Evolutionary conservation across 2,797 vertebrate genomes (phyloP).

Genomic region (Pipistrellus pygmaeus): DNA sequence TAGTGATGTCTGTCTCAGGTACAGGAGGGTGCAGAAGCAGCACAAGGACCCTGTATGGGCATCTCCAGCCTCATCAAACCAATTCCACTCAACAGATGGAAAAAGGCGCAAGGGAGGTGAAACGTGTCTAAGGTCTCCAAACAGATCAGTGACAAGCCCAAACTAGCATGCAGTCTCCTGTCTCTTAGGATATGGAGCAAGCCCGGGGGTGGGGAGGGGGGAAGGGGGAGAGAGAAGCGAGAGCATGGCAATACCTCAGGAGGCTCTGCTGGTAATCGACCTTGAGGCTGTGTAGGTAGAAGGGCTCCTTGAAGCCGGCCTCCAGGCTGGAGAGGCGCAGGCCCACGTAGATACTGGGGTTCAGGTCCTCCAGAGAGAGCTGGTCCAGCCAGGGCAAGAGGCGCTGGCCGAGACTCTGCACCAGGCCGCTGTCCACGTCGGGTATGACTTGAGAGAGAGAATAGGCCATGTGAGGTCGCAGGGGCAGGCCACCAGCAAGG

Average conservation of each 20-base stretch:
- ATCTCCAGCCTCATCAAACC: background rate
- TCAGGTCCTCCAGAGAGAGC: slow-evolving; percentile 82
- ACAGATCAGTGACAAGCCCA: background rate
- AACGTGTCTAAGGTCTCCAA: slow-evolving; percentile 9
- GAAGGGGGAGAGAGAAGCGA: background rate
- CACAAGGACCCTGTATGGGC: background rate
- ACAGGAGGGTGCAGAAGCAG: background rate
- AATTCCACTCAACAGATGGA: background rate
- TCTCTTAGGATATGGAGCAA: background rate
- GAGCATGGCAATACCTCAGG: slow-evolving; percentile 86
- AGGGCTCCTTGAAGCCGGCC: slow-evolving; percentile 86
- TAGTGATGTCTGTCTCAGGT: background rate
- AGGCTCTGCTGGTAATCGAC: slow-evolving; percentile 86
- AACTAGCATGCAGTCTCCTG: background rate
- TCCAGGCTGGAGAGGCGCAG: slow-evolving; percentile 92
- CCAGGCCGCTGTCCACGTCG: slow-evolving; percentile 58
- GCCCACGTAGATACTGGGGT: slow-evolving; percentile 94
- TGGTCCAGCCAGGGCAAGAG: slow-evolving; percentile 89
- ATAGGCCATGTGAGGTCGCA: background rate
- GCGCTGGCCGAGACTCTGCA: slow-evolving; percentile 85
- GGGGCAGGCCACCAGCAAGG: background rate
- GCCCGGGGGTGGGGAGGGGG: too few relatives aligned
- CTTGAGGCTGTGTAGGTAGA: slow-evolving; percentile 90
- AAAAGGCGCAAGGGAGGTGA: background rate
- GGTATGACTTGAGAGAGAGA: slow-evolving; percentile 69